These are phyloP conservation scores for Acanthosepion pharaonis DNA, from an alignment of 2,888 invertebrate species.

Conservation along the genomic window DNA sequence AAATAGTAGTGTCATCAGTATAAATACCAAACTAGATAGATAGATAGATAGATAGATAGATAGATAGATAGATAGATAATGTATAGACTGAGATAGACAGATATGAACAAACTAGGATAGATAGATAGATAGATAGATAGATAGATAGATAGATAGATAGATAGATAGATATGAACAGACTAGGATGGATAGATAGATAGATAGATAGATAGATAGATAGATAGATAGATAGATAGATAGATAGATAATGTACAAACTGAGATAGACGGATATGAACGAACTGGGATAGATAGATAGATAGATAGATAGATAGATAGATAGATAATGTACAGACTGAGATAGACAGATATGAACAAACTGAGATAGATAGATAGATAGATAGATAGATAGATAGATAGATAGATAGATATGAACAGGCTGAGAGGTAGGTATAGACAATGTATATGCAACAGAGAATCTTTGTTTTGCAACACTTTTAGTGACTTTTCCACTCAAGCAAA, in stretches of 20 bases:
- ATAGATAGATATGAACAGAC: no score
- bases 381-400: not conserved
- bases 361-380: not conserved
- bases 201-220: not conserved
- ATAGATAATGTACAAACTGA: not conserved
- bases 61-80: not conserved
- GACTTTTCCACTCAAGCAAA: no score
- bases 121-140: not conserved
- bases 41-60: not conserved
- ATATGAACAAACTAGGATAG: no score
- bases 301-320: not conserved
- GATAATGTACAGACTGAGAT: no score
- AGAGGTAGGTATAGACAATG: not conserved
- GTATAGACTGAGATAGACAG: no score
- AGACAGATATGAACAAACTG: no score
- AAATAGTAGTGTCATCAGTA: not conserved
- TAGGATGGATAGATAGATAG: not conserved
- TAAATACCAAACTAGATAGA: no score
- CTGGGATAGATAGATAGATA: not conserved
- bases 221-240: not conserved
- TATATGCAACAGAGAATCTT: no score
- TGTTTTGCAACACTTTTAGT: no score
- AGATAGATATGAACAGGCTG: not conserved
- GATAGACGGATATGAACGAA: not conserved
- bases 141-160: not conserved